Evolutionary conservation across 2,113 vertebrate species (phyloP), one percentile per base, ranked within the genome.

Genomic region (Leiothrix lutea): DNA sequence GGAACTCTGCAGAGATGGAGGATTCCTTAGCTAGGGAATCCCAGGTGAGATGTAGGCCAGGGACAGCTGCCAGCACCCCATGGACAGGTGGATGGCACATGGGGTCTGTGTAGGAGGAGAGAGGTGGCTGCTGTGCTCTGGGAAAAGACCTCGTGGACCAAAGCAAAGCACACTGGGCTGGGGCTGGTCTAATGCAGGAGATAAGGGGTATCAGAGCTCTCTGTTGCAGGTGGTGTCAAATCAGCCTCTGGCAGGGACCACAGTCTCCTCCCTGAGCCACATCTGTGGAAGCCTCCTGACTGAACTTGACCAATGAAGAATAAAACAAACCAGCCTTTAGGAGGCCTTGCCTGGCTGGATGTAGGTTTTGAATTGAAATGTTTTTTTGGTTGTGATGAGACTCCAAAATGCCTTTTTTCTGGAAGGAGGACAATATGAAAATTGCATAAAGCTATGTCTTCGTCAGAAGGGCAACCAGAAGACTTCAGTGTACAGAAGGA

Each of bases 111-210:
- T 3, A 18, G 50, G 36, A 20, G 25, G 28, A 51, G 48, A 58
- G 13, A 35, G 15, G 24, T 36, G 75, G 17, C 42, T 78, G 31
- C 33, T 64, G 48, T n/a, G 17, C 4, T 0, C 24, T 5, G 9
- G 36, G 42, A 29, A 51, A 65, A 28, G 36, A 53, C 23, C 25
- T 47, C 20, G 38, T 23, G 35, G 21, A 57, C 5, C 28, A 67
- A 62, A 60, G 15, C 28, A 69, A 64, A 72, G 18, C 8, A 8
- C 42, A 6, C 8, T 31, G 28, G 51, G 19, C 22, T 33, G 36
- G 22, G 14, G 4, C 58, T 42, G 38, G 8, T 60, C 54, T 51
- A 50, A 84, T 0, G 0, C 17, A 35, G 42, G 25, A 2, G 3
- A n/a, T 31, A 19, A 60, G 19, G 8, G 12, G 25, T 23, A 45